phyloP scores from a whole-genome alignment of 2,113 vertebrate genomes.

The Morone saxatilis region DNA sequence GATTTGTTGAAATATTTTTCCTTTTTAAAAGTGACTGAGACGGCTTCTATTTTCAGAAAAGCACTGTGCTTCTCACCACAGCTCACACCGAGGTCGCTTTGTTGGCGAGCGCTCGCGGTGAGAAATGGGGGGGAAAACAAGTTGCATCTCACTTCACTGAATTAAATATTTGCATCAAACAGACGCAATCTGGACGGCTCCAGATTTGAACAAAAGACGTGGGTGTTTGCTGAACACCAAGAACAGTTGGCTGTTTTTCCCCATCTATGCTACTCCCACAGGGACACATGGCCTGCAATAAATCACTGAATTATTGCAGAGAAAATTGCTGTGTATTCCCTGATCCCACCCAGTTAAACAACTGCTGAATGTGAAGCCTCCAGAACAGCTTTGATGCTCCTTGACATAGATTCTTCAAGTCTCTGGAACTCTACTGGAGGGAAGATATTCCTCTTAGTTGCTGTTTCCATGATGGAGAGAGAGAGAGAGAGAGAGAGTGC shows the following conservation, averaged over 20 bases:
- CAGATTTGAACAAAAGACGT: conserved; percentile 36
- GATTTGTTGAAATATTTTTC: conserved; percentile 1
- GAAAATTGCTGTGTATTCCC: conserved; percentile 1
- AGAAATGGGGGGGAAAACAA: background rate
- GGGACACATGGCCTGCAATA: conserved; percentile 36
- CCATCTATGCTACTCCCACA: conserved; percentile 44
- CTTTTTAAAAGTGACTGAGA: background rate
- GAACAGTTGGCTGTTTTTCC: conserved; percentile 49
- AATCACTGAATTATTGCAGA: background rate
- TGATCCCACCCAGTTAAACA: background rate
- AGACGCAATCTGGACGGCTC: conserved; percentile 26
- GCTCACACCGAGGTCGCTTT: background rate
- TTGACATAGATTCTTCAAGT: background rate
- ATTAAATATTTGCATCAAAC: conserved; percentile 56
- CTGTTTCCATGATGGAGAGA: background rate
- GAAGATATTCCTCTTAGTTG: background rate
- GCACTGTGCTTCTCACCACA: background rate
- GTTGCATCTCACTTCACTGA: conserved; percentile 8
- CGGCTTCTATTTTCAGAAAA: conserved; percentile 9
- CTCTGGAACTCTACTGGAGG: background rate
- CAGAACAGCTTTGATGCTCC: background rate
- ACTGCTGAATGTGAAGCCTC: background rate
- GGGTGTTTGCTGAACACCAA: conserved; percentile 55
- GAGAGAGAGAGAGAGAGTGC: background rate
- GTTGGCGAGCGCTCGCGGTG: background rate